Conservation (phyloP, 2,113 vertebrate species). For the Nannobrachium achirus region DNA sequence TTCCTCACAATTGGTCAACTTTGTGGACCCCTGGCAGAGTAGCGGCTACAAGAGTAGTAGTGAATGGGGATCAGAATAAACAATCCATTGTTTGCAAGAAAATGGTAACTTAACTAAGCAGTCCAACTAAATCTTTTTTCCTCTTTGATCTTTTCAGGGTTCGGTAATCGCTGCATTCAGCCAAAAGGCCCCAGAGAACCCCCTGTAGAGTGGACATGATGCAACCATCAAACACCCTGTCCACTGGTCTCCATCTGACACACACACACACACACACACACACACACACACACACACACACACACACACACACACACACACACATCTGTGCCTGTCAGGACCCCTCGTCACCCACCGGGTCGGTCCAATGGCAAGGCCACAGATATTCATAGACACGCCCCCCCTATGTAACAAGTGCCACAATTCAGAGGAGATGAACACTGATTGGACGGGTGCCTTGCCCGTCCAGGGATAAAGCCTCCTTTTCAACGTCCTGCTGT, state of each 20-base stretch:
- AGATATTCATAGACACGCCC: constrained; percentile 45
- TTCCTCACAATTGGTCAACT: too few species aligned
- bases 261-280: too few species aligned
- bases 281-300: too few species aligned
- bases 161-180: constrained; percentile 89
- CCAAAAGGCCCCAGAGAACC: constrained; percentile 90
- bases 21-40: too few species aligned
- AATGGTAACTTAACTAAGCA: too few species aligned
- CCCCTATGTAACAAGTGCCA: constrained; percentile 77
- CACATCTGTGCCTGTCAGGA: constrained; percentile 35
- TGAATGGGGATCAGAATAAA: too few species aligned
- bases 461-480: constrained; percentile 53
- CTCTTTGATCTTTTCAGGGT: constrained; percentile 79
- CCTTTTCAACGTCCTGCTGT: constrained; percentile 37
- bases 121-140: neutral
- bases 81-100: too few species aligned
- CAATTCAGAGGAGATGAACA: constrained; percentile 69
- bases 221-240: constrained; percentile 45
- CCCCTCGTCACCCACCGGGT: constrained; percentile 64
- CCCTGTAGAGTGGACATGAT: constrained; percentile 94
- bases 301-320: neutral
- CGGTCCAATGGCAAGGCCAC: constrained; percentile 70
- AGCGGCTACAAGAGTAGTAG: too few species aligned
- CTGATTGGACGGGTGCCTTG: constrained; percentile 39
- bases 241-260: too few species aligned